Conservation (phyloP, 2,113 vertebrate genomes). For the Charina bottae region DNA sequence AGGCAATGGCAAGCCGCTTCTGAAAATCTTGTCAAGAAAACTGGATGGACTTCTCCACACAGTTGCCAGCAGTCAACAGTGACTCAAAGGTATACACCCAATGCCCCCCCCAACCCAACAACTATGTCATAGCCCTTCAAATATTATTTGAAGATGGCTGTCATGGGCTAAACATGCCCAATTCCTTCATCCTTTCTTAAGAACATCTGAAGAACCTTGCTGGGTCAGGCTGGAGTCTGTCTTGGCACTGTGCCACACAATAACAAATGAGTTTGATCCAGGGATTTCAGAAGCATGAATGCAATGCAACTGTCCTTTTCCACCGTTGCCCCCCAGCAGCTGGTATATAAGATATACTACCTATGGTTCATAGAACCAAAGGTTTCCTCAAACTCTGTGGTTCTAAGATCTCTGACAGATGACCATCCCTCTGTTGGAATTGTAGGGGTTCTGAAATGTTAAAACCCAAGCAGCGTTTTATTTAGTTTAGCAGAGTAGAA, state of each 20-base stretch:
- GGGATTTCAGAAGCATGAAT: not conserved
- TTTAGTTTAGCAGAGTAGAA: no score
- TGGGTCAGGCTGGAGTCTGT: not conserved
- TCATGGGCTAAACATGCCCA: not conserved
- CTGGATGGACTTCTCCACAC: not conserved
- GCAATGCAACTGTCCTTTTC: not conserved
- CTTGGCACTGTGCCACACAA: not conserved
- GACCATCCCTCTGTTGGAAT: not conserved
- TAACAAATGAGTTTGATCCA: not conserved
- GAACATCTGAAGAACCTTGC: not conserved
- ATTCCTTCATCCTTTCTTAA: not conserved
- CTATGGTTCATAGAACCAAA: no score
- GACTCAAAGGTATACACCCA: not conserved
- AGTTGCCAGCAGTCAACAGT: not conserved
- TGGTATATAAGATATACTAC: not conserved
- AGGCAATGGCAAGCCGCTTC: not conserved
- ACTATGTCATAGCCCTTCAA: not conserved
- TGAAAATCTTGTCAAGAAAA: not conserved
- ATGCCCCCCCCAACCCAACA: not conserved
- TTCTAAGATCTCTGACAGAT: not conserved
- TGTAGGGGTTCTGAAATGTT: no score
- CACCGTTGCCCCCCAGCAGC: no score
- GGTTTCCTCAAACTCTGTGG: no score
- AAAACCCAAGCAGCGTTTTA: no score
- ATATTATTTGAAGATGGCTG: not conserved